Percentiles rank a stretch among this genome's conserved stretches.
phyloP scores from a whole-genome alignment of 2,888 invertebrate species.

The Hymenopus coronatus region DNA sequence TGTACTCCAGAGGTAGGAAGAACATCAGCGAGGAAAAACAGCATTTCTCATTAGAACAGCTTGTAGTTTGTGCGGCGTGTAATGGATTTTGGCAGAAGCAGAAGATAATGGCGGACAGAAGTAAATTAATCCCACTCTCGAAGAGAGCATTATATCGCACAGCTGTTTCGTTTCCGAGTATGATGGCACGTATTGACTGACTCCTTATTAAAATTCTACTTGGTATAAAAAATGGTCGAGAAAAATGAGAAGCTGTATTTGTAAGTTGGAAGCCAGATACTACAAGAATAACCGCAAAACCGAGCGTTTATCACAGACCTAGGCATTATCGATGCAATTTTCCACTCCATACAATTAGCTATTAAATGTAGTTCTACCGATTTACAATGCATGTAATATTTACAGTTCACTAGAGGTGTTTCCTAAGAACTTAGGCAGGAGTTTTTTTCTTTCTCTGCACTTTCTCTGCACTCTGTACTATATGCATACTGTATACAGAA shows the following conservation, averaged over 20 bases:
- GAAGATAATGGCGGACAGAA: background rate
- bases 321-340: no score
- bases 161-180: background rate
- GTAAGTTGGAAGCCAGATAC: no score
- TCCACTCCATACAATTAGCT: no score
- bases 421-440: no score
- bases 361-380: no score
- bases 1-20: background rate
- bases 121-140: background rate
- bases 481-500: no score
- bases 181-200: background rate
- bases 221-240: background rate
- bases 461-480: no score
- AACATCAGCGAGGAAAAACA: background rate
- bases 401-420: no score
- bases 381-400: no score
- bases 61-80: background rate
- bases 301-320: no score
- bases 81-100: background rate
- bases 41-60: background rate
- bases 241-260: background rate
- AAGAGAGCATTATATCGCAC: background rate
- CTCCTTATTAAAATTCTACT: background rate
- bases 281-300: no score
- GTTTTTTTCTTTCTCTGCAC: no score